A percentile compares a stretch with the other conserved stretches of the same genome.
Conservation (phyloP, 1,140 invertebrate genomes). For the Kradibia gibbosae region DNA sequence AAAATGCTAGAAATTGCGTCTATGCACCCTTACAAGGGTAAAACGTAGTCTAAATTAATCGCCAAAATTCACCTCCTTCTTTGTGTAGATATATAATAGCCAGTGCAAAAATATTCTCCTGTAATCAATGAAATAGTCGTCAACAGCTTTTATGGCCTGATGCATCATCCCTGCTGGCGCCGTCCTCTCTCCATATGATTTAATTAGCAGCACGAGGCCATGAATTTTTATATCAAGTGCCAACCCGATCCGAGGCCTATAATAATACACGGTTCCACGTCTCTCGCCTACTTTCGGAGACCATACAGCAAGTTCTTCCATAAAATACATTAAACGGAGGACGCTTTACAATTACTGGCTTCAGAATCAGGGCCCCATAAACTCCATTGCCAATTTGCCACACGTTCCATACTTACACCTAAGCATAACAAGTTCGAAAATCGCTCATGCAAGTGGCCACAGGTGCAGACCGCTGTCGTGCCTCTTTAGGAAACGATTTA, state of each 20-base stretch:
- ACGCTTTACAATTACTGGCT: constrained; percentile 29
- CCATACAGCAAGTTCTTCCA: neutral
- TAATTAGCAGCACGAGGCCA: neutral
- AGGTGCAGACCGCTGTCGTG: constrained; percentile 50
- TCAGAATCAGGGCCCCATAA: constrained; percentile 2
- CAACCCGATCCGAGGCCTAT: neutral
- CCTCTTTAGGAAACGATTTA: constrained; percentile 41
- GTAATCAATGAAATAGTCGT: neutral
- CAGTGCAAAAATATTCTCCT: too few species aligned
- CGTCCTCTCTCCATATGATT: neutral
- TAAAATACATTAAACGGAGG: constrained; percentile 25
- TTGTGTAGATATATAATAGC: too few species aligned
- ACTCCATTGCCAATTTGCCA: constrained; percentile 41
- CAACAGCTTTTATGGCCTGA: neutral
- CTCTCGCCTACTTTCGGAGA: neutral
- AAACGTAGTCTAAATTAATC: too few species aligned
- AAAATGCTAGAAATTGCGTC: too few species aligned
- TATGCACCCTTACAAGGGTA: too few species aligned
- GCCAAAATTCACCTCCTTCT: too few species aligned
- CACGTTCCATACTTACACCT: neutral
- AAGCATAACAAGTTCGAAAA: constrained; percentile 48
- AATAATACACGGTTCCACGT: neutral
- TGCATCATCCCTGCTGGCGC: neutral
- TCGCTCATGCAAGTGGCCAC: constrained; percentile 43
- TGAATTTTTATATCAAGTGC: neutral